Evolutionary conservation across 1,140 invertebrate species (phyloP), one percentile per base, ranked within the genome.

Genomic region (Globodera rostochiensis): DNA sequence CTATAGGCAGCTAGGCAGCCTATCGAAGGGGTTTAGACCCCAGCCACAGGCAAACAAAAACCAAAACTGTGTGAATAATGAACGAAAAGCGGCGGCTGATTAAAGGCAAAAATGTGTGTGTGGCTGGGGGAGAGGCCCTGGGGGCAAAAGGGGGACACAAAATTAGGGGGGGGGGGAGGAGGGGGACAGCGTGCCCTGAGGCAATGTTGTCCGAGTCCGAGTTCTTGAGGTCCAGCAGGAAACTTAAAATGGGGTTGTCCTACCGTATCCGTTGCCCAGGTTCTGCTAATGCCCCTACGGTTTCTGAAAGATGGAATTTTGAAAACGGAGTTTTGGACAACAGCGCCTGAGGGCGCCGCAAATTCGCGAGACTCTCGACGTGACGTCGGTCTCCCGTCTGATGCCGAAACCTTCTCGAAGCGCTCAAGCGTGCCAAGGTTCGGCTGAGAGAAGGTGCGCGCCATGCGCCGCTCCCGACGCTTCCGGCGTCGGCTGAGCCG

Each of bases 351-450:
- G 45, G 71, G 21, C 67, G 13, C 15, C 15, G 49, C 73, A 84
- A 47, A 19, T 9, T 36, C 69, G 69, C n/a, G 69, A 47, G 9
- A 45, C 19, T 45, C 67, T 69, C 19, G 67, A 15, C n/a, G 19
- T 8, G 36, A 69, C 8, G n/a, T 15, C n/a, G 8, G 8, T 69
- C 8, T 69, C 8, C n/a, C 67, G 8, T 21, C 67, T 13, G 19
- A 25, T 6, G 19, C 6, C 47, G 53, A 74, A 36, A 84, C 84
- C 86, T 85, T 85, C 86, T 85, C 84, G 57, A 85, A 85, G 21
- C 75, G 81, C 73, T 87, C 84, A 36, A 85, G 64, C 25, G 85
- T 85, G 46, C 74, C 71, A 49, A 67, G 46, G 77, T 85, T 84
- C 7, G 84, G 84, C 57, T 87, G 84, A n/a, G 66, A 69, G 60